Conservation (phyloP, 2,797 vertebrate genomes). For the Picus viridis region DNA sequence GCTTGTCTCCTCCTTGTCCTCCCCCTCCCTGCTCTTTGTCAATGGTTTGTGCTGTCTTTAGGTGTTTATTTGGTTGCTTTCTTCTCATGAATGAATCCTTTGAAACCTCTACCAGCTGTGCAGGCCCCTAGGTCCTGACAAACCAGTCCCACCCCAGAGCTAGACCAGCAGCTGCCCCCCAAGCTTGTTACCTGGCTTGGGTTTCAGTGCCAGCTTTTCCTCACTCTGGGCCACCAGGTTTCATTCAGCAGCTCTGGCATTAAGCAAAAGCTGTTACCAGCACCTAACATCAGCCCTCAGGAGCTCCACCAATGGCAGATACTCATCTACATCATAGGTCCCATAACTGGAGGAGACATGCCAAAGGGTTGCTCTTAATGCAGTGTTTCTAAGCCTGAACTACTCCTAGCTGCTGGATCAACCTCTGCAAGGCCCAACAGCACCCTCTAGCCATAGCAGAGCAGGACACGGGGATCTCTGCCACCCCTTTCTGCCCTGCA, state of each 20-base stretch:
- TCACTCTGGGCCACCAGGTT: neutral
- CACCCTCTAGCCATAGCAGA: neutral
- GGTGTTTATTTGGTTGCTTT: neutral
- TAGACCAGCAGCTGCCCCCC: neutral
- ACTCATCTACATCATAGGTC: rapidly evolving
- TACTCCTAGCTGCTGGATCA: neutral
- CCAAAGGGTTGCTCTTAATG: neutral
- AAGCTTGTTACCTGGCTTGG: neutral
- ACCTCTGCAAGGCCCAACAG: neutral
- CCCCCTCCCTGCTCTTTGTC: neutral
- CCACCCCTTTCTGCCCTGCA: neutral
- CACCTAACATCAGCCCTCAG: neutral
- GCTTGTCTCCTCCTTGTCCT: neutral
- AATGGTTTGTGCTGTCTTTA: neutral
- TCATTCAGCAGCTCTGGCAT: neutral
- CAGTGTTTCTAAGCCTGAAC: neutral
- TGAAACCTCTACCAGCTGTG: neutral
- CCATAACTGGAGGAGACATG: neutral
- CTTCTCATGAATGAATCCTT: neutral
- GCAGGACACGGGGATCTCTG: neutral
- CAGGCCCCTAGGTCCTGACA: neutral
- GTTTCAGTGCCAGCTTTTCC: neutral
- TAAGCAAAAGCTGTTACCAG: neutral
- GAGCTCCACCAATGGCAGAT: neutral
- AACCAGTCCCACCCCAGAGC: neutral